These are phyloP conservation scores for Tachyglossus aculeatus DNA, from an alignment of 2,797 vertebrate genomes.

Conservation along the genomic window DNA sequence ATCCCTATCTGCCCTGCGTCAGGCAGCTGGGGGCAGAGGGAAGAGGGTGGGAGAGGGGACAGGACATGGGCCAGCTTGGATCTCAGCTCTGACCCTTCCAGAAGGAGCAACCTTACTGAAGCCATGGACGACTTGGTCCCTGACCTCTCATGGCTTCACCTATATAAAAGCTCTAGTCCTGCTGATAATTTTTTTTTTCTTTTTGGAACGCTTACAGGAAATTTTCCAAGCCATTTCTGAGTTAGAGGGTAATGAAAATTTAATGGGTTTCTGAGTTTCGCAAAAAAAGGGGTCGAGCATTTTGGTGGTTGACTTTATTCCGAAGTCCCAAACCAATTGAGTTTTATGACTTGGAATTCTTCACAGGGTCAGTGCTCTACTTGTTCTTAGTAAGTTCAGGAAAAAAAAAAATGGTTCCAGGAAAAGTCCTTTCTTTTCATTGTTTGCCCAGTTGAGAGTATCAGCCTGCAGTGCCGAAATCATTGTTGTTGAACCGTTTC, in stretches of 20 bases:
- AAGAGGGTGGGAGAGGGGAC: background rate
- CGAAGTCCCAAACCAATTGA: too few species aligned
- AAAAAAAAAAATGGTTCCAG: too few species aligned
- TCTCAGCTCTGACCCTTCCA: background rate
- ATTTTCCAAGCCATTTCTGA: background rate
- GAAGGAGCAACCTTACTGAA: background rate
- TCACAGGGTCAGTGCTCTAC: background rate
- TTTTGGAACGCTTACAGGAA: too few species aligned
- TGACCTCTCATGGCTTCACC: background rate
- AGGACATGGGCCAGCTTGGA: background rate
- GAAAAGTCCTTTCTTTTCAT: too few species aligned
- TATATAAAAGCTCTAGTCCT: background rate
- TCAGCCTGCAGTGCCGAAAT: too few species aligned
- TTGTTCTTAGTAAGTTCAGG: too few species aligned
- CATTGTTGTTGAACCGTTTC: too few species aligned
- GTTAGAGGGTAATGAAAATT: background rate
- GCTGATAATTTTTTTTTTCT: background rate
- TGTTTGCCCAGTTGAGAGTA: too few species aligned
- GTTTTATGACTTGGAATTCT: background rate
- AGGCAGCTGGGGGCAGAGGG: background rate
- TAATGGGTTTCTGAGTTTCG: too few species aligned
- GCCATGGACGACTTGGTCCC: background rate
- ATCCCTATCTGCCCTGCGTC: too few species aligned
- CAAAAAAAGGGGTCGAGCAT: background rate
- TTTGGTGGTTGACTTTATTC: background rate